A percentile compares a stretch with the other conserved stretches of the same genome.
Conservation (phyloP, 2,888 invertebrate species). For the Formica aserva region DNA sequence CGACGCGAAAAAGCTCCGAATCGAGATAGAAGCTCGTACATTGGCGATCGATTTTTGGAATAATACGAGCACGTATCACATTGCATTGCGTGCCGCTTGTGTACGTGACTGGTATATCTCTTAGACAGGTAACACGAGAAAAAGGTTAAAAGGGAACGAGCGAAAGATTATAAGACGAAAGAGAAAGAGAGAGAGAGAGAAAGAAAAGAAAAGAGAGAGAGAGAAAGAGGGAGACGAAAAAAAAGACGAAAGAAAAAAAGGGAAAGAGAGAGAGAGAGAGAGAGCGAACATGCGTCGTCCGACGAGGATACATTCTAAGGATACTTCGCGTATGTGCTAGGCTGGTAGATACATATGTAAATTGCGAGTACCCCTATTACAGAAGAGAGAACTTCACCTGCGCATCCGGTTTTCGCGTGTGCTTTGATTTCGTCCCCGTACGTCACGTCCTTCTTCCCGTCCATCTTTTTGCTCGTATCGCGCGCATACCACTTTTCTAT, state of each 20-base stretch:
- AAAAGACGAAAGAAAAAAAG: slow-evolving; percentile 18
- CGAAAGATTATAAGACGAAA: slow-evolving; percentile 33
- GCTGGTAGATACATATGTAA: slow-evolving; percentile 79
- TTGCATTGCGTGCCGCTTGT: slow-evolving; percentile 61
- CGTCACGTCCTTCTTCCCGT: slow-evolving; percentile 60
- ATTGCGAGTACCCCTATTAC: slow-evolving; percentile 75
- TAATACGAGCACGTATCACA: slow-evolving; percentile 77
- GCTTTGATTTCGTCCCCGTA: slow-evolving; percentile 75
- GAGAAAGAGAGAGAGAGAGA: slow-evolving; percentile 20
- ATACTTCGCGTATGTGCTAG: slow-evolving; percentile 34
- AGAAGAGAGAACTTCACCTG: slow-evolving; percentile 80
- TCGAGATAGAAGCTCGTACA: slow-evolving; percentile 42
- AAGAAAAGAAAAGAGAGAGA: background rate
- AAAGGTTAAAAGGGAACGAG: slow-evolving; percentile 48
- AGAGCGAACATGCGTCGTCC: slow-evolving; percentile 16
- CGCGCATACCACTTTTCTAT: slow-evolving; percentile 42
- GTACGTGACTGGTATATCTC: slow-evolving; percentile 73
- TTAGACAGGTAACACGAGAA: slow-evolving; percentile 44
- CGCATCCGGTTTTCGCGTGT: slow-evolving; percentile 83
- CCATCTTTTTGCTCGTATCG: slow-evolving; percentile 57
- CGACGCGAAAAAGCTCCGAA: slow-evolving; percentile 30
- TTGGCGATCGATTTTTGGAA: slow-evolving; percentile 79
- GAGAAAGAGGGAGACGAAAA: slow-evolving; percentile 15
- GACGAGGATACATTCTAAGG: slow-evolving; percentile 35
- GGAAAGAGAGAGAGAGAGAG: slow-evolving; percentile 1